Percentiles rank a stretch among this genome's conserved stretches.
Evolutionary conservation across 2,113 vertebrate species (phyloP).

Genomic region (Sinocyclocheilus maitianheensis): DNA sequence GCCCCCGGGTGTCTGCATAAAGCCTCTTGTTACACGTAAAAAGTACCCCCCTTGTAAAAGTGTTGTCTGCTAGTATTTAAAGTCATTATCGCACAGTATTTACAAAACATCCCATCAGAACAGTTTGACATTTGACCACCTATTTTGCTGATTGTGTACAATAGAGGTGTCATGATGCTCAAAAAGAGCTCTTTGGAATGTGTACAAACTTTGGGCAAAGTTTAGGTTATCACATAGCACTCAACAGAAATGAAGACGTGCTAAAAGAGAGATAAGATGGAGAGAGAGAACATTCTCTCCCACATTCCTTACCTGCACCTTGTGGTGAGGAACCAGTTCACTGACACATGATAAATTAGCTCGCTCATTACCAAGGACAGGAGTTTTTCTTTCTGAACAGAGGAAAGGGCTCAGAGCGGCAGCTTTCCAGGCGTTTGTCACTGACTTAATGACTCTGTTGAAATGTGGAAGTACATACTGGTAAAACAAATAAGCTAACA

Average conservation of each 20-base stretch:
- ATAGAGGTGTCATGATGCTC: conserved; percentile 69
- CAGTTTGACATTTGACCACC: conserved; percentile 70
- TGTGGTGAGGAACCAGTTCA: conserved; percentile 38
- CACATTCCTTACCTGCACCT: conserved; percentile 50
- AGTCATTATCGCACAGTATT: conserved; percentile 70
- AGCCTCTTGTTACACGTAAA: conserved; percentile 66
- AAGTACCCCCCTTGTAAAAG: conserved; percentile 70
- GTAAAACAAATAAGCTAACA: conserved; percentile 35
- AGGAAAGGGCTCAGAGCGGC: conserved; percentile 35
- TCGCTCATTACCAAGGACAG: conserved; percentile 42
- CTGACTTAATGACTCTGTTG: conserved; percentile 34
- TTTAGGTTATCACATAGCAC: conserved; percentile 66
- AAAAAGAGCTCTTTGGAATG: conserved; percentile 68
- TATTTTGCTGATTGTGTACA: conserved; percentile 66
- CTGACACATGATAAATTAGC: conserved; percentile 56
- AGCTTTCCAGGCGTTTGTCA: conserved; percentile 31
- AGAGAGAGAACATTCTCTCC: conserved; percentile 41
- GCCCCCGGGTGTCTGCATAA: conserved; percentile 64
- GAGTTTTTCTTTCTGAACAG: conserved; percentile 39
- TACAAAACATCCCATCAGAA: conserved; percentile 64
- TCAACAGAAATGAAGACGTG: conserved; percentile 60
- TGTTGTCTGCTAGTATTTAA: conserved; percentile 70
- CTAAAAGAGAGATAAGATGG: conserved; percentile 53
- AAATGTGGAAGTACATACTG: conserved; percentile 34
- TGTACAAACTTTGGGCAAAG: conserved; percentile 66